A percentile compares a stretch with the other conserved stretches of the same genome.
Evolutionary conservation across 2,888 invertebrate genomes (phyloP).

Genomic region (Catocala nupta): DNA sequence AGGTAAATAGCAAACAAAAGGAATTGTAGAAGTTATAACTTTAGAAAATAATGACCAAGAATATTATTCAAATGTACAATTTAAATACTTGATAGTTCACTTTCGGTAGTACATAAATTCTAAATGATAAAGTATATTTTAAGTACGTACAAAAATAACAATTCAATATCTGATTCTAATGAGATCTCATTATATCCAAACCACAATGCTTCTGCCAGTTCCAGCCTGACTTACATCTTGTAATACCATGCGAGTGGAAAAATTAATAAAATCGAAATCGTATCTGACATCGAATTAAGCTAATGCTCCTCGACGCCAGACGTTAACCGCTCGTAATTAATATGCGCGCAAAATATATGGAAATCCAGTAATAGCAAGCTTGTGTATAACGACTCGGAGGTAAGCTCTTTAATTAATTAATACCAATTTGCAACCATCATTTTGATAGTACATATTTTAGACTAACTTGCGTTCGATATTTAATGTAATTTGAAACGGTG

Average conservation of each 20-base stretch:
- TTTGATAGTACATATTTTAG: constrained; percentile 15
- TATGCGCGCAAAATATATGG: constrained; percentile 71
- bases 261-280: constrained; percentile 79
- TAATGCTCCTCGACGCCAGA: constrained; percentile 71
- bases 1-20: no score
- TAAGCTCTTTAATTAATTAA: constrained; percentile 57
- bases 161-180: no score
- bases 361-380: constrained; percentile 57
- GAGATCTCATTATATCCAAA: no score
- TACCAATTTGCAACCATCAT: constrained; percentile 41
- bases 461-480: no score
- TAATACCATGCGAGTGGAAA: constrained; percentile 60
- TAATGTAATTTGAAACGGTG: not conserved
- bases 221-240: constrained; percentile 38
- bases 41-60: no score
- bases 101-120: no score
- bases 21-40: no score
- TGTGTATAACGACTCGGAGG: constrained; percentile 36
- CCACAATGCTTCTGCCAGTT: constrained; percentile 21
- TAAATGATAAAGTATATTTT: no score
- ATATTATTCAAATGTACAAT: no score
- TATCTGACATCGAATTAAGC: constrained; percentile 76
- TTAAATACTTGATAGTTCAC: no score
- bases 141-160: no score
- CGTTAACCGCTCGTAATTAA: constrained; percentile 74